Base-by-base conservation (phyloP, 2,797 vertebrate genomes). In the Botia almorhae region DNA sequence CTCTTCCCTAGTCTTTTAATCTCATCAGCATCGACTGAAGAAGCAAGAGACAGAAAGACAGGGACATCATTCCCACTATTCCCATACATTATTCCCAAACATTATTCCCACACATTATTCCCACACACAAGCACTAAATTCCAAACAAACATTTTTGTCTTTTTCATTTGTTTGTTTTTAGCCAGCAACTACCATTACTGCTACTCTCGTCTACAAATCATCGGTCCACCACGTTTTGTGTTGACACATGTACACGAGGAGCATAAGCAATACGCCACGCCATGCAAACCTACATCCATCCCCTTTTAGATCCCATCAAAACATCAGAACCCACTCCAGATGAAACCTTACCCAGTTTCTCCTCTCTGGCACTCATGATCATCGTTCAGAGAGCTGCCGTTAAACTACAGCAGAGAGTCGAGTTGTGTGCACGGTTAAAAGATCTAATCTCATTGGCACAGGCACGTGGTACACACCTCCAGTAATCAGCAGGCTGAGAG, bases 1-100 rank as follows among this genome's bases (percentile, higher is more conserved):
- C 98, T 94, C 92, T 99, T 99, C 78, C 97, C 97, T 94, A 99
- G 95, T 92, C 98, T 95, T 94, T 99, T 99, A 94, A 99, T 99
- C 95, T 99, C 97, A 95, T 99, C 98, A 83, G 97, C 96, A 93
- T 99, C 98, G 87, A 99, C 96, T 96, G 87, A 61, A 85, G 87
- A 43, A 80, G 43, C 7, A 4, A 0, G 23, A 81, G 61, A 85
- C n/a, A 87, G 26, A 48, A n/a, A n/a, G n/a, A n/a, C n/a, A n/a
- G n/a, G n/a, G n/a, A n/a, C n/a, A n/a, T n/a, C n/a, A n/a, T n/a
- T n/a, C n/a, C n/a, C n/a, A n/a, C n/a, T n/a, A n/a, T n/a, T n/a
- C n/a, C n/a, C n/a, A n/a, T n/a, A n/a, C n/a, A n/a, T n/a, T n/a
- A n/a, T n/a, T n/a, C n/a, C n/a, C 56, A 72, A 58, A 26, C 2